phyloP scores from a whole-genome alignment of 1,140 invertebrate genomes.

The Pseudomyrmex cubaensis region DNA sequence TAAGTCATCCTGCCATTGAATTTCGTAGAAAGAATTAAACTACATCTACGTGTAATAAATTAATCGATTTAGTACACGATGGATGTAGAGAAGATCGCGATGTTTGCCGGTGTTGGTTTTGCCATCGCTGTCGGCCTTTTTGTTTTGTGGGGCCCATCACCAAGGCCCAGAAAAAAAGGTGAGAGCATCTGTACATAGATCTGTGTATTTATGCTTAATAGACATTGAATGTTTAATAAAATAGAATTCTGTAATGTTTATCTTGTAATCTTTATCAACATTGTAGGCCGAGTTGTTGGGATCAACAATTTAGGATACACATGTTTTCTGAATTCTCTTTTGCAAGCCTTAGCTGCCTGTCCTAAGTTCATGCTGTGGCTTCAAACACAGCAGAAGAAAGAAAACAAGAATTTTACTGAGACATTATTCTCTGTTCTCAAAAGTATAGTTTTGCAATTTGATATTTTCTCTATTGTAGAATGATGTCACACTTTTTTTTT shows the following conservation, averaged over 20 bases:
- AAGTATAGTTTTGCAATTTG: constrained; percentile 80
- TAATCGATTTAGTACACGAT: constrained; percentile 77
- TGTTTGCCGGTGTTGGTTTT: constrained; percentile 90
- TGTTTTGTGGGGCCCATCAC: constrained; percentile 91
- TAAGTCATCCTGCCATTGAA: not conserved
- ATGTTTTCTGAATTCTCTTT: constrained; percentile 94
- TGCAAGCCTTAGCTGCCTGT: constrained; percentile 93
- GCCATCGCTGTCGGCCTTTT: constrained; percentile 91
- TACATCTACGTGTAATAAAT: not conserved
- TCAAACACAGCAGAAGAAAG: constrained; percentile 86
- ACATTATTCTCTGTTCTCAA: constrained; percentile 88
- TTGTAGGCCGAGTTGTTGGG: constrained; percentile 90
- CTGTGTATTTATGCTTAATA: not conserved
- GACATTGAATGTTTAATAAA: constrained; percentile 1
- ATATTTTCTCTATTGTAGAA: not conserved
- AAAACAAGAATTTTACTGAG: constrained; percentile 87
- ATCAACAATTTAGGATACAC: constrained; percentile 94
- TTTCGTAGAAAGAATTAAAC: too few relatives aligned
- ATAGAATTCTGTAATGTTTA: not conserved
- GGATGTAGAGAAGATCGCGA: constrained; percentile 89
- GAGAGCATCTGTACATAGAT: not conserved
- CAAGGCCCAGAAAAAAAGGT: constrained; percentile 84
- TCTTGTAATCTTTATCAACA: constrained; percentile 4
- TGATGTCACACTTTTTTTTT: not conserved
- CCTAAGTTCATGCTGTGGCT: constrained; percentile 93